Evolutionary conservation across 2,113 vertebrate species (phyloP).

Genomic region (Atlantisia rogersi): DNA sequence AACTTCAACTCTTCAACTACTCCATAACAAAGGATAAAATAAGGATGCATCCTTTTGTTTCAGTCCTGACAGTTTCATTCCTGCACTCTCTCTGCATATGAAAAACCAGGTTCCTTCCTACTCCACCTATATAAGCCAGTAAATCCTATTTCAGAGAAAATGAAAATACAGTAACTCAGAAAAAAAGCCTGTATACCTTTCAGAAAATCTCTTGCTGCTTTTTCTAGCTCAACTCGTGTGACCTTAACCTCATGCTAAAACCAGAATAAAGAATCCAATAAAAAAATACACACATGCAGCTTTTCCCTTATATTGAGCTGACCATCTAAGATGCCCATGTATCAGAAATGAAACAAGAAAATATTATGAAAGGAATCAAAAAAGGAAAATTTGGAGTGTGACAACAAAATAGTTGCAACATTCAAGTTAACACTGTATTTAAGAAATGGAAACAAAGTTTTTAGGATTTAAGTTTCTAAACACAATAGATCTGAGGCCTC

Average conservation of each 20-base stretch:
- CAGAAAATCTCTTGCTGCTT: neutral
- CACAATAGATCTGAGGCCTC: neutral
- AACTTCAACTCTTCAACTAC: neutral
- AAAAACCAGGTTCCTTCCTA: slow-evolving; percentile 13
- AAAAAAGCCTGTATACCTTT: neutral
- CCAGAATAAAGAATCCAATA: neutral
- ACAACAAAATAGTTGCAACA: neutral
- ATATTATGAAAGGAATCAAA: neutral
- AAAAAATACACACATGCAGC: neutral
- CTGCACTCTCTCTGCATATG: neutral
- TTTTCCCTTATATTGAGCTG: neutral
- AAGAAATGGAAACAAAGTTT: neutral
- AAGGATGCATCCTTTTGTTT: neutral
- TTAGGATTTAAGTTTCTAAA: neutral
- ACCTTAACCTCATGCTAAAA: neutral
- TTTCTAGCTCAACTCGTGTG: neutral
- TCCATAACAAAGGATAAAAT: neutral
- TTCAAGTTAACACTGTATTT: neutral
- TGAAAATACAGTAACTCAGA: neutral
- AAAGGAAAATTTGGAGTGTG: neutral
- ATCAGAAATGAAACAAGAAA: neutral
- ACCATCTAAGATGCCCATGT: neutral
- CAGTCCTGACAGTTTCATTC: neutral
- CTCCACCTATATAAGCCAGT: neutral
- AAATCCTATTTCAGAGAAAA: neutral